Evolutionary conservation across 1,140 invertebrate genomes (phyloP).

Genomic region (Ceratina calcarata): DNA sequence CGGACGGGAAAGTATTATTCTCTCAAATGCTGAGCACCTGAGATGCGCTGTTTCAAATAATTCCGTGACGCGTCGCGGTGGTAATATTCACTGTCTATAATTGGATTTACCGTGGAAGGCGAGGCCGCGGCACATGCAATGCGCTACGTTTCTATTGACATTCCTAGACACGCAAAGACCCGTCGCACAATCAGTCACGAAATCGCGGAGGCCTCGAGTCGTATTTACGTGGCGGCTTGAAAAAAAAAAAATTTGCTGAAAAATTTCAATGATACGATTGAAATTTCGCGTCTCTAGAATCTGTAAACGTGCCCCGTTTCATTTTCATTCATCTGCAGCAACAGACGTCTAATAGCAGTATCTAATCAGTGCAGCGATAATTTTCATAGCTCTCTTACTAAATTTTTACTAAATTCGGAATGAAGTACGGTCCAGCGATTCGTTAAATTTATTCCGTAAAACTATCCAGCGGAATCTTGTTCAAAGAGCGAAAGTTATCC

Average conservation of each 20-base stretch:
- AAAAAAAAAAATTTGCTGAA: constrained; percentile 34
- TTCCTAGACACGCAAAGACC: constrained; percentile 50
- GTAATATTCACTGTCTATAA: constrained; percentile 6
- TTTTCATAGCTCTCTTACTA: too few relatives aligned
- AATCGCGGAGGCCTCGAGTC: constrained; percentile 48
- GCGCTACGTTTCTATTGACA: constrained; percentile 38
- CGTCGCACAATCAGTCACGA: constrained; percentile 58
- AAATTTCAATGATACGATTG: constrained; percentile 21
- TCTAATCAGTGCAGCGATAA: too few relatives aligned
- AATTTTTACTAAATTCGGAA: too few relatives aligned
- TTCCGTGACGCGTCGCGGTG: neutral
- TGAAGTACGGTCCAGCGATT: neutral
- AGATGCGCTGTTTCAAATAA: neutral
- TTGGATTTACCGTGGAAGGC: constrained; percentile 13
- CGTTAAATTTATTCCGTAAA: constrained; percentile 37
- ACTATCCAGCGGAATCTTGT: constrained; percentile 30
- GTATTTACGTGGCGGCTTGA: constrained; percentile 49
- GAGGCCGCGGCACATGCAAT: neutral
- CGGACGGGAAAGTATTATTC: neutral
- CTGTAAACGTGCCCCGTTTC: too few relatives aligned
- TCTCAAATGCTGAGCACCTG: neutral
- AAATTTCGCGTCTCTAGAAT: constrained; percentile 5
- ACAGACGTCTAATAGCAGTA: too few relatives aligned
- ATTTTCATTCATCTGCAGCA: too few relatives aligned
- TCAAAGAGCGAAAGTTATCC: constrained; percentile 45